A percentile compares a stretch with the other conserved stretches of the same genome.
Evolutionary conservation across 2,888 invertebrate genomes (phyloP).

Genomic region (Nomada lathburiana): DNA sequence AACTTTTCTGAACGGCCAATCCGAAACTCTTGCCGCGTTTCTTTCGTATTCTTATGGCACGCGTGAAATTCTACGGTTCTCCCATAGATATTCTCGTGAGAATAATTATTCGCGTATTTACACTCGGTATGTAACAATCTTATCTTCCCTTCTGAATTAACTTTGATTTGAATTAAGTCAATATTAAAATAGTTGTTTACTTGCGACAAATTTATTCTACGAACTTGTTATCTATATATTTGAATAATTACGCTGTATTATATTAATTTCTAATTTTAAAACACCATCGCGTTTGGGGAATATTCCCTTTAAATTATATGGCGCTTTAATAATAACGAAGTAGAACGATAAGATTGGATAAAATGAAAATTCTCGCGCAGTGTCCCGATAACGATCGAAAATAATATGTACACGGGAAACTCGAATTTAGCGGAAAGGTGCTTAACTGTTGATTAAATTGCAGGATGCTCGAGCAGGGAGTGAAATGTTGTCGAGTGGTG

Average conservation of each 20-base stretch:
- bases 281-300: background rate
- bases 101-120: conserved; percentile 1
- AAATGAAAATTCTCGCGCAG: conserved; percentile 39
- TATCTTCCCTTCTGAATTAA: background rate
- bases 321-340: conserved; percentile 35
- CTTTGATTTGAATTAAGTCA: no score
- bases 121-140: background rate
- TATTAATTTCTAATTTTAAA: background rate
- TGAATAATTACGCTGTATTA: background rate
- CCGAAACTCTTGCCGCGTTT: conserved; percentile 45
- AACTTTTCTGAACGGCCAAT: conserved; percentile 26
- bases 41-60: conserved; percentile 30
- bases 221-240: no score
- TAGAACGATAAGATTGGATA: conserved; percentile 20
- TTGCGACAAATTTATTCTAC: conserved; percentile 18
- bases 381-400: conserved; percentile 44
- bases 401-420: conserved; percentile 30
- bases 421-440: conserved; percentile 37
- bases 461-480: conserved; percentile 26
- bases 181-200: no score
- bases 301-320: conserved; percentile 42
- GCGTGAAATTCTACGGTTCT: conserved; percentile 22
- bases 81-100: background rate
- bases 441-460: conserved; percentile 45
- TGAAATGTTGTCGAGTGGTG: conserved; percentile 9